phyloP scores from a whole-genome alignment of 2,888 invertebrate genomes.

The Hyles lineata region DNA sequence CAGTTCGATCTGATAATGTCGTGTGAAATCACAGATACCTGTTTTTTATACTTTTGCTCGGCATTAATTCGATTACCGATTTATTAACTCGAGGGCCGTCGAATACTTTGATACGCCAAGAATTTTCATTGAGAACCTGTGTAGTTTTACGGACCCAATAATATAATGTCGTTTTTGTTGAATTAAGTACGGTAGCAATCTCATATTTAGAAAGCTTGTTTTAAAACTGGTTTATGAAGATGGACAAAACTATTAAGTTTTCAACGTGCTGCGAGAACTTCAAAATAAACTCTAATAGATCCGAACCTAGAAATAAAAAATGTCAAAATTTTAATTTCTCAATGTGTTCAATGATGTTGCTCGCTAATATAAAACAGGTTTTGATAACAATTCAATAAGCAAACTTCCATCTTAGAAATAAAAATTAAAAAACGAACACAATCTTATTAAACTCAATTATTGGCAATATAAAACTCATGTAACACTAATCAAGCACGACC shows the following conservation, averaged over 20 bases:
- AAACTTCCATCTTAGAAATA: too few species aligned
- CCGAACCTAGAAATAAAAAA: too few species aligned
- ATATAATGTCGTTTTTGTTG: background rate
- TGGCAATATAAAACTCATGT: too few species aligned
- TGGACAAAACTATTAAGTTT: too few species aligned
- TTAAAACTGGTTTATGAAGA: background rate
- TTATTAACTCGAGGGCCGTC: background rate
- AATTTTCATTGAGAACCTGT: background rate
- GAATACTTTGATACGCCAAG: background rate
- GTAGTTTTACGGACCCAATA: background rate
- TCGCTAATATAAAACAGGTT: too few species aligned
- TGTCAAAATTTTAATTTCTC: too few species aligned
- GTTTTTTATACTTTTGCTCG: constrained; percentile 20
- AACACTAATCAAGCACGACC: background rate
- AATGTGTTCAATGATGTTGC: too few species aligned
- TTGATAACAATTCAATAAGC: too few species aligned
- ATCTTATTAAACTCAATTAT: too few species aligned
- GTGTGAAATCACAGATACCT: constrained; percentile 34
- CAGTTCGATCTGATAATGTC: constrained; percentile 48
- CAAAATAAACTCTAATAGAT: too few species aligned
- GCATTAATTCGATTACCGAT: constrained; percentile 18
- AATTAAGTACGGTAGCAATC: background rate
- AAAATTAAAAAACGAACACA: too few species aligned
- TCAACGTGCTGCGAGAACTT: too few species aligned
- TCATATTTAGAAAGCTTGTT: constrained; percentile 1